Evolutionary conservation across 1,140 invertebrate species (phyloP).

Genomic region (Brevipalpus yothersi): DNA sequence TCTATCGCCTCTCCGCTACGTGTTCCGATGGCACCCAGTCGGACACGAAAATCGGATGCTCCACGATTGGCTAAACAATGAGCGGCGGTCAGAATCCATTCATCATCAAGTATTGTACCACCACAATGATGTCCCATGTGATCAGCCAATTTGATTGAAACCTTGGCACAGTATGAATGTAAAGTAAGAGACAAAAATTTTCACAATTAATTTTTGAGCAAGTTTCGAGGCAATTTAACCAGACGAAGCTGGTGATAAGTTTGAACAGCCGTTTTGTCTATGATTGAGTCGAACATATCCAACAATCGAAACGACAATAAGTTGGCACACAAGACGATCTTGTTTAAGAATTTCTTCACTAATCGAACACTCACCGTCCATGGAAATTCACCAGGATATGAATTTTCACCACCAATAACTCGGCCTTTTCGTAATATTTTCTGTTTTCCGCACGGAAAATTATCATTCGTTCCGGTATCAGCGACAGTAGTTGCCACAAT

Average conservation of each 20-base stretch:
- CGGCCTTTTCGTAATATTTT: constrained; percentile 16
- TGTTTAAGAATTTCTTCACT: neutral
- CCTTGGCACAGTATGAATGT: constrained; percentile 4
- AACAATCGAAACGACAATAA: neutral
- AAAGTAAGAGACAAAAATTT: neutral
- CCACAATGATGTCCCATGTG: constrained; percentile 30
- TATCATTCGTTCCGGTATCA: neutral
- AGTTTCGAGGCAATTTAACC: too few species aligned
- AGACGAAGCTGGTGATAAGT: too few species aligned
- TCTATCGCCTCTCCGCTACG: neutral
- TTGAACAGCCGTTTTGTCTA: too few species aligned
- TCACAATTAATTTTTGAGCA: neutral
- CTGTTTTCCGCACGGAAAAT: neutral
- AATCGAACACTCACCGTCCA: constrained; percentile 33
- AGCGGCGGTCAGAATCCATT: constrained; percentile 56
- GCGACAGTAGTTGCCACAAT: neutral
- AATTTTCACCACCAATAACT: constrained; percentile 48
- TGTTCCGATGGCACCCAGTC: constrained; percentile 21
- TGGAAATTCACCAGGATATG: constrained; percentile 47
- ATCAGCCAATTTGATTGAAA: constrained; percentile 7
- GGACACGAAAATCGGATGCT: constrained; percentile 6
- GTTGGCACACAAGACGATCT: neutral
- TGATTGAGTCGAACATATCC: neutral
- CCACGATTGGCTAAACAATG: constrained; percentile 39
- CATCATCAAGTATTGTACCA: constrained; percentile 42